Conservation (phyloP, 1,140 invertebrate species). For the Diachasma alloeum region DNA sequence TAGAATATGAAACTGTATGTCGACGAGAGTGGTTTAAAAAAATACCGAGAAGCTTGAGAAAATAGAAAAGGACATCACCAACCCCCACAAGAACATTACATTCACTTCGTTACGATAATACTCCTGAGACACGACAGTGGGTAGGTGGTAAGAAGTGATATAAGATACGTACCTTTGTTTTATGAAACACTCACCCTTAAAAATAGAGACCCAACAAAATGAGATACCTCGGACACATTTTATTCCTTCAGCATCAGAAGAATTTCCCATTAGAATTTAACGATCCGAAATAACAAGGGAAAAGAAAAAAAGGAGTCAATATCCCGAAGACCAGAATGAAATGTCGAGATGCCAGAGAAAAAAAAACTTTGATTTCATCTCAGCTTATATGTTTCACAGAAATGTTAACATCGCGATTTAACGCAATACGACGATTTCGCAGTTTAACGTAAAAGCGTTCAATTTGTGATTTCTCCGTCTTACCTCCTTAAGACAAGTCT, state of each 20-base stretch:
- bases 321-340: background rate
- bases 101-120: constrained; percentile 37
- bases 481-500: too few species aligned
- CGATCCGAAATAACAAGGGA: background rate
- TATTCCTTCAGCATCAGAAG: background rate
- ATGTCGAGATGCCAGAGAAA: background rate
- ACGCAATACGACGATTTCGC: too few species aligned
- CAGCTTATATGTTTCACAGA: too few species aligned
- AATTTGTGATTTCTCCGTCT: too few species aligned
- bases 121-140: constrained; percentile 23
- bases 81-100: constrained; percentile 13
- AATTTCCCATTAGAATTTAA: background rate
- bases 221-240: background rate
- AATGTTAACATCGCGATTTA: too few species aligned
- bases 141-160: constrained; percentile 5
- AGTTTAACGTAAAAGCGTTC: too few species aligned
- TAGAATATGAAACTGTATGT: constrained; percentile 39
- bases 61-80: background rate
- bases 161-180: background rate
- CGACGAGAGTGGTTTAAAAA: constrained; percentile 33
- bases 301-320: background rate
- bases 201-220: background rate
- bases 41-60: constrained; percentile 28
- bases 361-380: too few species aligned
- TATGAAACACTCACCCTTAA: background rate